A percentile compares a stretch with the other conserved stretches of the same genome.
Evolutionary conservation across 1,140 invertebrate genomes (phyloP).

Genomic region (Pissodes strobi): DNA sequence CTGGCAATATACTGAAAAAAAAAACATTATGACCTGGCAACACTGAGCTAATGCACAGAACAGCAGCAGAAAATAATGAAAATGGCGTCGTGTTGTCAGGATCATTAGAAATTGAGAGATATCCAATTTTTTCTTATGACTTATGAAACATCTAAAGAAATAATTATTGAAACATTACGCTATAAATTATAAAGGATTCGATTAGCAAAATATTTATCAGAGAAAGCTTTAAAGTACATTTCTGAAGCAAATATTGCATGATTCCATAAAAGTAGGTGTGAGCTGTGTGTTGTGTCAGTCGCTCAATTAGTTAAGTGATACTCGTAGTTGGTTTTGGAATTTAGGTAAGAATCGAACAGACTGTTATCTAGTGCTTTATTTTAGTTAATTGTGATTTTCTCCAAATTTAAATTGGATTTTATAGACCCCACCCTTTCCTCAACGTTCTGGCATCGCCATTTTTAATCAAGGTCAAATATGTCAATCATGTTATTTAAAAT

Average conservation of each 20-base stretch:
- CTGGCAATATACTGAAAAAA: too few relatives aligned
- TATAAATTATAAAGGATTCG: constrained; percentile 28
- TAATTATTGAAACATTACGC: constrained; percentile 42
- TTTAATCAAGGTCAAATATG: constrained; percentile 26
- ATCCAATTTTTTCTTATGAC: constrained; percentile 49
- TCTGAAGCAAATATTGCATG: constrained; percentile 24
- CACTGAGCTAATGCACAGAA: too few relatives aligned
- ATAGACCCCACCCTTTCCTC: neutral
- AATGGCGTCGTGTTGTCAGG: constrained; percentile 54
- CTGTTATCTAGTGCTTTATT: constrained; percentile 20
- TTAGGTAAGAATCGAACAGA: constrained; percentile 17
- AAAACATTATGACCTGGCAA: too few relatives aligned
- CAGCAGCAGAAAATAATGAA: too few relatives aligned
- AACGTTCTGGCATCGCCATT: neutral
- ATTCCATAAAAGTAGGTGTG: constrained; percentile 24
- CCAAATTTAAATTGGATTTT: neutral
- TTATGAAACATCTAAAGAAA: constrained; percentile 50
- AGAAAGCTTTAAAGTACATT: constrained; percentile 25
- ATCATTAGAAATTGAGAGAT: constrained; percentile 47
- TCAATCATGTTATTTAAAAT: constrained; percentile 24
- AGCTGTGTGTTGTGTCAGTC: constrained; percentile 36
- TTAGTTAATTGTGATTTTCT: neutral
- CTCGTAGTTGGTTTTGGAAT: neutral
- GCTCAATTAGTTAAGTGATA: constrained; percentile 8
- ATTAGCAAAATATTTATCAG: constrained; percentile 39